Conservation (phyloP, 2,888 invertebrate genomes). For the Hirtodrosophila trivittata region DNA sequence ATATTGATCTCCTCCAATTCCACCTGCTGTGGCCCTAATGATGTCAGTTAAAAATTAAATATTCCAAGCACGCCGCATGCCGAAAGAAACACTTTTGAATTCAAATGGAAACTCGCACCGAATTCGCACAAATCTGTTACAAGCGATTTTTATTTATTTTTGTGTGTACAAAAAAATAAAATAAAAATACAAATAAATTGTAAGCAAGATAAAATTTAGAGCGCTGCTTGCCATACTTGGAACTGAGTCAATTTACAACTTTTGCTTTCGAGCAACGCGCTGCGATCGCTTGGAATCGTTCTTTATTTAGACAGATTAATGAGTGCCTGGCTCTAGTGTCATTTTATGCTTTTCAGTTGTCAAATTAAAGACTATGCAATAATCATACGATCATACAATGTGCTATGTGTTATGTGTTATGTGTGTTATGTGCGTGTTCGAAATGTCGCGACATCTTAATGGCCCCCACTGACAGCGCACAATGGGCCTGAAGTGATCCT, state of each 20-base stretch:
- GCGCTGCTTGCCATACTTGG: slow-evolving; percentile 69
- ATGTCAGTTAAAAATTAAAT: slow-evolving; percentile 62
- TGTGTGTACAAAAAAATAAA: slow-evolving; percentile 8
- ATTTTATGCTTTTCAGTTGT: slow-evolving; percentile 75
- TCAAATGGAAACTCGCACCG: slow-evolving; percentile 39
- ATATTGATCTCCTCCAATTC: slow-evolving; percentile 54
- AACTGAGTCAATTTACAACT: slow-evolving; percentile 73
- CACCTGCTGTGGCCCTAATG: slow-evolving; percentile 77
- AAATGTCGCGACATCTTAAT: slow-evolving; percentile 59
- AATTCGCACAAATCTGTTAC: slow-evolving; percentile 59
- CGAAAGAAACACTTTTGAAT: slow-evolving; percentile 50
- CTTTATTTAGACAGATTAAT: slow-evolving; percentile 77
- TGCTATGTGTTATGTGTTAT: not conserved
- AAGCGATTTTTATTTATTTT: slow-evolving; percentile 38
- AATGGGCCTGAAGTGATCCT: slow-evolving; percentile 10
- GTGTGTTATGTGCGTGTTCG: slow-evolving; percentile 25
- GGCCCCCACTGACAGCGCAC: slow-evolving; percentile 28
- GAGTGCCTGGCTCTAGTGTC: slow-evolving; percentile 62
- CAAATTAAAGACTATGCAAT: slow-evolving; percentile 66
- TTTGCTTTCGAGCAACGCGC: slow-evolving; percentile 40
- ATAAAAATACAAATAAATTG: slow-evolving; percentile 11
- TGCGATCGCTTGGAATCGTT: slow-evolving; percentile 31
- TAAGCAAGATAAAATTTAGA: slow-evolving; percentile 62
- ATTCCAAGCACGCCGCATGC: slow-evolving; percentile 65
- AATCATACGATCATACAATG: slow-evolving; percentile 33